Base-by-base conservation (phyloP, 2,888 invertebrate genomes). In the Polyommatus iphigenia region DNA sequence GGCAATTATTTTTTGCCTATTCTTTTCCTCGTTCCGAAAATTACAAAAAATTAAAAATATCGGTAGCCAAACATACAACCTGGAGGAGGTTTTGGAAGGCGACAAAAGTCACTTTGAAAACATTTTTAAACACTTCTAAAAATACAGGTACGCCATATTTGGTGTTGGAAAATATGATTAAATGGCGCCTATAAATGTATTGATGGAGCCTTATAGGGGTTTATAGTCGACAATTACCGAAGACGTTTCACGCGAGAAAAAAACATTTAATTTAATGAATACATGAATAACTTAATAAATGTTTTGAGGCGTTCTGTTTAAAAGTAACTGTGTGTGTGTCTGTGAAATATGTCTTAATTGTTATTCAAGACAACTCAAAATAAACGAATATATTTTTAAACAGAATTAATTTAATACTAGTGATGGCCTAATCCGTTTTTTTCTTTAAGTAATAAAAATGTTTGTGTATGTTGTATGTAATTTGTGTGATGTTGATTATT, bases 111-210 rank as follows among this genome's bases (percentile, higher is more conserved):
- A 10, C 41, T 41, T 41, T 10, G 1, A 41, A 41, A 41, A 10
- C 8, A 10, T 41, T 41, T 41, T 41, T 41, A 2, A 41, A 2
- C 29, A 29, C 13, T 15, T 29, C 29, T 71, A n/a, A 71, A 71
- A 41, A n/a, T 41, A 24, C 46, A 72, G 77, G n/a, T 8, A 1
- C 2, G 15, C 24, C 75, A 46, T 73, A 32, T 73, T 32, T 50
- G 50, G 41, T 41, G 10, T 29, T 73, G 50, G 50, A 54, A 50
- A 75, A 75, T 75, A 54, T 75, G 75, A 75, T 75, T 75, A 75
- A 75, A 50, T 24, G 75, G 75, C 75, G 75, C 75, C 50, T 50
- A 29, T 50, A 54, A 75, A 54, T 50, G 75, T 29, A 75, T 75
- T 54, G 54, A 75, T 75, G 75, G 4, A 1, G 20, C 73, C 50